Evolutionary conservation across 2,113 vertebrate species (phyloP).

Genomic region (Perca flavescens): DNA sequence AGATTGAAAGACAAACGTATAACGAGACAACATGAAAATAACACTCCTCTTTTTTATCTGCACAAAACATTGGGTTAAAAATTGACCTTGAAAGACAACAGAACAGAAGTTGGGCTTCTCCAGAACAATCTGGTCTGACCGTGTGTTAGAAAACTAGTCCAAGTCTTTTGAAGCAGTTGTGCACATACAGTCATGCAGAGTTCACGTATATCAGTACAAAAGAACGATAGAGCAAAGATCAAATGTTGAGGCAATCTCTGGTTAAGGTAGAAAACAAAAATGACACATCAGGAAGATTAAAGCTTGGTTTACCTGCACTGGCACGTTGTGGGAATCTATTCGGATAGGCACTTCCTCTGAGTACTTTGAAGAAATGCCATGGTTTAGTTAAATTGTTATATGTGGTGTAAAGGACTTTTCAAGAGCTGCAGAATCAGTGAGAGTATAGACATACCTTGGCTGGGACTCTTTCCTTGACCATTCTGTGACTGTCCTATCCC

Average conservation of each 20-base stretch:
- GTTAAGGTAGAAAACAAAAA: slow-evolving; percentile 9
- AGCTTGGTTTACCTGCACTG: slow-evolving; percentile 85
- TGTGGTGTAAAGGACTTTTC: slow-evolving; percentile 26
- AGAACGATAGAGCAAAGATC: background rate
- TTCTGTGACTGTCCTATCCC: slow-evolving; percentile 87
- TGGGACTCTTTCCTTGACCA: slow-evolving; percentile 82
- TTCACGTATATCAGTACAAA: slow-evolving; percentile 20
- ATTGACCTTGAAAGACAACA: slow-evolving; percentile 15
- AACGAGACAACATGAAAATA: slow-evolving; percentile 5
- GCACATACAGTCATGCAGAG: slow-evolving; percentile 61
- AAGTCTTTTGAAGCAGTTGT: slow-evolving; percentile 58
- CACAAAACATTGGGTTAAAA: background rate
- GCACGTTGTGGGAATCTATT: slow-evolving; percentile 81
- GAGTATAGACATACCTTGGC: slow-evolving; percentile 86
- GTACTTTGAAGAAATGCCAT: slow-evolving; percentile 87
- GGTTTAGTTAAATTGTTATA: slow-evolving; percentile 59
- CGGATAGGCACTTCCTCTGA: slow-evolving; percentile 83
- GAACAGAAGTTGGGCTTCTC: slow-evolving; percentile 11
- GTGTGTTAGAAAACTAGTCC: slow-evolving; percentile 17
- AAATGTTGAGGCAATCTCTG: slow-evolving; percentile 4
- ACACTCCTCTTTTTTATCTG: background rate
- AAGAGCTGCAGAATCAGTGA: slow-evolving; percentile 20
- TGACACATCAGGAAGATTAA: slow-evolving; percentile 36
- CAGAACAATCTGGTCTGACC: slow-evolving; percentile 19
- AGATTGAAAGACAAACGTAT: slow-evolving; percentile 11